Base-by-base conservation (phyloP, 2,113 vertebrate species). In the Struthio camelus region DNA sequence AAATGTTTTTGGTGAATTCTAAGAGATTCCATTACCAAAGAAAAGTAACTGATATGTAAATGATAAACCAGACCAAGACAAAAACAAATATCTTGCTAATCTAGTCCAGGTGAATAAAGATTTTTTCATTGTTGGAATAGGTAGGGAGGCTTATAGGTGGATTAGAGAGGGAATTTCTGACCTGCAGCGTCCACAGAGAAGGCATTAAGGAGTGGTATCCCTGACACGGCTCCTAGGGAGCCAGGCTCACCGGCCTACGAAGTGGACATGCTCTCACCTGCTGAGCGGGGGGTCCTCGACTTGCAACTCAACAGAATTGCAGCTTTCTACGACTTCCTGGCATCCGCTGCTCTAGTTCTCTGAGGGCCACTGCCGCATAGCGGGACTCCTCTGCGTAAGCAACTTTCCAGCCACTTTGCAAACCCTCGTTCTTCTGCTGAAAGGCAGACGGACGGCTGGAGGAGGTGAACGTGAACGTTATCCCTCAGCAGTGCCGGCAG, bases 331-430 rank as follows among this genome's bases (percentile, higher is more conserved):
- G 27, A 71, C 92, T 95, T 93, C 85, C 83, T 87, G 94, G 61
- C 88, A 93, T 85, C 92, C 93, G 94, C 46, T 89, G 56, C 56
- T 95, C 80, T 13, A 11, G 30, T 71, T 89, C 95, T 94, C 84
- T 78, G n/a, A 3, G 53, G 90, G 91, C 93, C 94, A 73, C 93
- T 94, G 94, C 42, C 34, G 30, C 48, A 66, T 90, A 69, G 71
- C 27, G 38, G 75, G 58, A 69, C 34, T 46, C 42, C 34, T 94
- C 90, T 94, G 88, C 67, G 86, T 92, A 71, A 48, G 46, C 18
- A 48, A 80, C 90, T 38, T 94, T 82, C 44, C 82, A 80, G 70
- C 86, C 93, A 92, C 94, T 96, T 94, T 65, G 54, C 77, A 86
- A 79, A 87, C 96, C 46, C 95, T 80, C 88, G 71, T 51, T 72